These are phyloP conservation scores for Engraulis encrasicolus DNA, from an alignment of 2,113 vertebrate species.

Conservation along the genomic window DNA sequence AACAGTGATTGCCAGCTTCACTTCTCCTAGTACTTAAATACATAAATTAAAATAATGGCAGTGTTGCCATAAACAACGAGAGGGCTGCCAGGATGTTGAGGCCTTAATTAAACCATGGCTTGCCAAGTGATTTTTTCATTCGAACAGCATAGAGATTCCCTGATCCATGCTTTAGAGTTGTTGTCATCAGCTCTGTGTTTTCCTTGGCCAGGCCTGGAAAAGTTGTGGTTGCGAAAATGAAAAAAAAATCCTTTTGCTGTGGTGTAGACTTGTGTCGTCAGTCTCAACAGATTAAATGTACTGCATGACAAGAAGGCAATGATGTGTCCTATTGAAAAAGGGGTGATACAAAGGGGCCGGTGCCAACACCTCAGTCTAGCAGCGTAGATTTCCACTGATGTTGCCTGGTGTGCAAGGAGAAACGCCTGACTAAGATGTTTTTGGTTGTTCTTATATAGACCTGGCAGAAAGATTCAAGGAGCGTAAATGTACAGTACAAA, in stretches of 20 bases:
- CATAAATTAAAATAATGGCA: not conserved
- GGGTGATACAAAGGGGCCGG: not conserved
- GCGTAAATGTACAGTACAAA: too few species aligned
- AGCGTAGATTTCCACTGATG: not conserved
- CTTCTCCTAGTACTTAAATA: not conserved
- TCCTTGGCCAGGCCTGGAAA: slow-evolving; percentile 48
- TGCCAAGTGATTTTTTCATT: slow-evolving; percentile 33
- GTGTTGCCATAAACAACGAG: not conserved
- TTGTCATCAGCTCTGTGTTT: slow-evolving; percentile 40
- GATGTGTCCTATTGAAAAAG: not conserved
- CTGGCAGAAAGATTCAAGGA: too few species aligned
- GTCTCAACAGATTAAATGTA: slow-evolving; percentile 5
- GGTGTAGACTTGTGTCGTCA: slow-evolving; percentile 16
- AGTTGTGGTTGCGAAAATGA: slow-evolving; percentile 42
- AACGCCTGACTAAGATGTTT: too few species aligned
- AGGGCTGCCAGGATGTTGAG: slow-evolving; percentile 32
- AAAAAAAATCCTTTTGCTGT: slow-evolving; percentile 39
- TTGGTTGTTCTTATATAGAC: too few species aligned
- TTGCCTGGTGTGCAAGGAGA: not conserved
- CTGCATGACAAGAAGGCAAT: not conserved
- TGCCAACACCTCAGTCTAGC: not conserved
- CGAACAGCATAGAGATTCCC: slow-evolving; percentile 41
- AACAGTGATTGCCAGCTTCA: not conserved
- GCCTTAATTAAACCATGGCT: slow-evolving; percentile 50
- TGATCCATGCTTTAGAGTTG: slow-evolving; percentile 24